phyloP scores from a whole-genome alignment of 2,888 invertebrate species.

The Papilio demoleus region DNA sequence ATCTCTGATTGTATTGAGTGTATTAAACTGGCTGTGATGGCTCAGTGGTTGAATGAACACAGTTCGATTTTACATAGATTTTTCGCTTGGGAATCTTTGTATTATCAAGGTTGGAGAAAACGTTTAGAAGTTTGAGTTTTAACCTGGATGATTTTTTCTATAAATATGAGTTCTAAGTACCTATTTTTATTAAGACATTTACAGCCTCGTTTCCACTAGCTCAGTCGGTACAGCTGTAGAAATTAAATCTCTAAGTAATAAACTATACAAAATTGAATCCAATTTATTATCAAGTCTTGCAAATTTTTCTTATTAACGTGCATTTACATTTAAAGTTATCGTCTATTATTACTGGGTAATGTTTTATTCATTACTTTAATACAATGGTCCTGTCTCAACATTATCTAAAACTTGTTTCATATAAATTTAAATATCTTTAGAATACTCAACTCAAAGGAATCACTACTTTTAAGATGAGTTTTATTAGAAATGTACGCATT shows the following conservation, averaged over 20 bases:
- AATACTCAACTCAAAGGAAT: background rate
- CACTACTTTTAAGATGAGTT: background rate
- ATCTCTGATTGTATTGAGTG: slow-evolving; percentile 27
- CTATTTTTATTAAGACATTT: background rate
- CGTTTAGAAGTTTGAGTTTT: too few relatives aligned
- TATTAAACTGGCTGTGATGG: background rate
- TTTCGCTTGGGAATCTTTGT: too few relatives aligned
- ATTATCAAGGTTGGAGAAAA: too few relatives aligned
- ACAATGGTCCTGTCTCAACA: slow-evolving; percentile 6
- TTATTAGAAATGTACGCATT: too few relatives aligned
- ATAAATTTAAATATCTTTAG: slow-evolving; percentile 1
- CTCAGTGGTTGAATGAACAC: background rate
- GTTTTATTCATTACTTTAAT: slow-evolving; percentile 21
- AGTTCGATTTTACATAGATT: background rate
- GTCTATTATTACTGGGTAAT: background rate
- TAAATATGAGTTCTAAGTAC: background rate
- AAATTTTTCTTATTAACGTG: background rate
- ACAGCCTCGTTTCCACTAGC: too few relatives aligned
- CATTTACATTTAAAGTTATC: slow-evolving; percentile 8
- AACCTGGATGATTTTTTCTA: too few relatives aligned
- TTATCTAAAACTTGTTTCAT: slow-evolving; percentile 9
- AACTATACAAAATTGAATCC: background rate
- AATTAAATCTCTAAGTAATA: too few relatives aligned
- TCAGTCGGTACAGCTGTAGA: too few relatives aligned
- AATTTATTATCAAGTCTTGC: background rate